Conservation (phyloP, 2,113 vertebrate species). For the Burhinus bistriatus region DNA sequence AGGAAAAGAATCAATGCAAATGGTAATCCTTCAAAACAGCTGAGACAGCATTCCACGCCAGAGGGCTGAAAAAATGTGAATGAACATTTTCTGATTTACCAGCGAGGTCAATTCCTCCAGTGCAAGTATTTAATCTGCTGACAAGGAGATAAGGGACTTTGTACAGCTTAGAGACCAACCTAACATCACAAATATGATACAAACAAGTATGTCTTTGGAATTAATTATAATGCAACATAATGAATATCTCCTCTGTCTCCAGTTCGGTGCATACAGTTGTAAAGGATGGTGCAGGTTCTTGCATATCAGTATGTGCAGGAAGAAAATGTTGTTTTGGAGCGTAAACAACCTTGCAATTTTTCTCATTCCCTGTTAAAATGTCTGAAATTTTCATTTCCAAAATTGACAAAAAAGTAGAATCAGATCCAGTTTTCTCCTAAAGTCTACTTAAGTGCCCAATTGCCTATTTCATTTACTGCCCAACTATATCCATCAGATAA, state of each 20-base stretch:
- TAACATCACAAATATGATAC: background rate
- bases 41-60: background rate
- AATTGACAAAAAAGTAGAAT: background rate
- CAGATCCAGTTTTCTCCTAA: background rate
- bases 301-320: background rate
- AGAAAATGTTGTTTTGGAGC: background rate
- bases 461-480: background rate
- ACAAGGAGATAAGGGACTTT: background rate
- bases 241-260: background rate
- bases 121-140: constrained; percentile 26
- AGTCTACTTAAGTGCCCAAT: background rate
- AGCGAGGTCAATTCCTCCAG: background rate
- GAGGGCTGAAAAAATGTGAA: background rate
- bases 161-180: background rate
- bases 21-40: background rate
- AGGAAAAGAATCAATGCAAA: background rate
- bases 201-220: background rate
- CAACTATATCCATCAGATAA: background rate
- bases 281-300: background rate
- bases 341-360: background rate
- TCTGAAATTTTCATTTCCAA: background rate
- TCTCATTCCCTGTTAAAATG: background rate
- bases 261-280: background rate
- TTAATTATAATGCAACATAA: background rate
- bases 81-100: background rate